Percentiles rank a stretch among this genome's conserved stretches.
Evolutionary conservation across 2,888 invertebrate species (phyloP).

Genomic region (Lepidocyrtoides sp.): DNA sequence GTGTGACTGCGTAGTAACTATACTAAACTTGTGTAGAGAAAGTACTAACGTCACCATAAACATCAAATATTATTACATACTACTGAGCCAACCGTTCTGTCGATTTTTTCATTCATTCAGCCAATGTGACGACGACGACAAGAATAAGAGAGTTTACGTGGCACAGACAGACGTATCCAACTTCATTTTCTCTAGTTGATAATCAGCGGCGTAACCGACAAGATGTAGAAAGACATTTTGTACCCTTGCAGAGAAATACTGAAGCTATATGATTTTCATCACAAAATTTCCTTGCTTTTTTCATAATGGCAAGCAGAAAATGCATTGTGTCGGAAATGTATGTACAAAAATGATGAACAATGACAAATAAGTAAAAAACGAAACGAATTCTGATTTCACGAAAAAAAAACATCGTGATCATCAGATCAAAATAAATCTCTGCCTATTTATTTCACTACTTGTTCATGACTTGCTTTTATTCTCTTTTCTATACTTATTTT

Average conservation of each 20-base stretch:
- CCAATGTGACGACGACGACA: background rate
- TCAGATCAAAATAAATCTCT: slow-evolving; percentile 13
- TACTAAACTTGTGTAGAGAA: background rate
- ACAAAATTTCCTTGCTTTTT: slow-evolving; percentile 20
- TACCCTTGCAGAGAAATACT: background rate
- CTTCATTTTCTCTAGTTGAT: background rate
- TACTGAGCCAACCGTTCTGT: background rate
- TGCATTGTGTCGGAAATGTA: background rate
- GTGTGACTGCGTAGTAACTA: background rate
- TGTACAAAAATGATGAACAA: slow-evolving; percentile 30
- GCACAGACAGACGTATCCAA: background rate
- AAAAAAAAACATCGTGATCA: slow-evolving; percentile 52
- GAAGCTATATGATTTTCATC: slow-evolving; percentile 39
- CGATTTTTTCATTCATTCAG: background rate
- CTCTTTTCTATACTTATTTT: background rate
- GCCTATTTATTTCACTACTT: slow-evolving; percentile 19
- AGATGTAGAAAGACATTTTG: background rate
- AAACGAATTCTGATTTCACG: slow-evolving; percentile 30
- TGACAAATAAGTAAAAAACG: slow-evolving; percentile 25
- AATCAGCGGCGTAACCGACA: background rate
- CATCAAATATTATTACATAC: slow-evolving; percentile 55
- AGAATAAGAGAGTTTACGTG: background rate
- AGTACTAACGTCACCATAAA: slow-evolving; percentile 57
- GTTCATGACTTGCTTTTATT: background rate
- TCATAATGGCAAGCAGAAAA: slow-evolving; percentile 46